Evolutionary conservation across 1,140 invertebrate species (phyloP).

Genomic region (Brachionus manjavacas): DNA sequence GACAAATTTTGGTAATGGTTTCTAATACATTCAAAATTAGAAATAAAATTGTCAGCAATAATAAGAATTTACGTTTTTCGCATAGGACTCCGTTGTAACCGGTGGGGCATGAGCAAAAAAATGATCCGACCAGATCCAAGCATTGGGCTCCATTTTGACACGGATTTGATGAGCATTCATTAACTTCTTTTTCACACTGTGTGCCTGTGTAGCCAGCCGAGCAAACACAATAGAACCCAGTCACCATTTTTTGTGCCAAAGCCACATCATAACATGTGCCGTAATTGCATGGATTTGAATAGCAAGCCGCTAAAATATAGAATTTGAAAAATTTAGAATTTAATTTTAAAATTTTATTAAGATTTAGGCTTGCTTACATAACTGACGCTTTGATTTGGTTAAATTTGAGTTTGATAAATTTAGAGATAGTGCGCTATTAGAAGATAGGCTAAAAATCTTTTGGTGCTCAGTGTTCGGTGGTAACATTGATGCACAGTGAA

Average conservation of each 20-base stretch:
- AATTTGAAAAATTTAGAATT: neutral
- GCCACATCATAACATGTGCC: conserved; percentile 62
- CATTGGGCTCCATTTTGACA: conserved; percentile 32
- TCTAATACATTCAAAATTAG: neutral
- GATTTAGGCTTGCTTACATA: neutral
- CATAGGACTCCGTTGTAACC: conserved; percentile 13
- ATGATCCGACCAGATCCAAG: conserved; percentile 24
- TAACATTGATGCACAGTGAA: neutral
- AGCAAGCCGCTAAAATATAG: neutral
- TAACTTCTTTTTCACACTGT: conserved; percentile 33
- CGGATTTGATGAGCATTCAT: conserved; percentile 39
- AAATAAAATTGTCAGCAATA: neutral
- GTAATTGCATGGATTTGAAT: conserved; percentile 41
- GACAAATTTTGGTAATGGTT: conserved; percentile 15
- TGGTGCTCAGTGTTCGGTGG: neutral
- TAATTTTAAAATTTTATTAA: neutral
- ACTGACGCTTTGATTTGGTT: conserved; percentile 20
- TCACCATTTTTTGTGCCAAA: conserved; percentile 57
- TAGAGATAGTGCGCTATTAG: neutral
- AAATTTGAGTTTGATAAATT: neutral
- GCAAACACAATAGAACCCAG: conserved; percentile 55
- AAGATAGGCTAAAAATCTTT: neutral
- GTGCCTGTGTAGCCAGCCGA: conserved; percentile 43
- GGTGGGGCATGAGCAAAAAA: conserved; percentile 39
- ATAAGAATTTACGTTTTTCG: conserved; percentile 30